Evolutionary conservation across 2,113 vertebrate species (phyloP).

Genomic region (Gambusia holbrooki): DNA sequence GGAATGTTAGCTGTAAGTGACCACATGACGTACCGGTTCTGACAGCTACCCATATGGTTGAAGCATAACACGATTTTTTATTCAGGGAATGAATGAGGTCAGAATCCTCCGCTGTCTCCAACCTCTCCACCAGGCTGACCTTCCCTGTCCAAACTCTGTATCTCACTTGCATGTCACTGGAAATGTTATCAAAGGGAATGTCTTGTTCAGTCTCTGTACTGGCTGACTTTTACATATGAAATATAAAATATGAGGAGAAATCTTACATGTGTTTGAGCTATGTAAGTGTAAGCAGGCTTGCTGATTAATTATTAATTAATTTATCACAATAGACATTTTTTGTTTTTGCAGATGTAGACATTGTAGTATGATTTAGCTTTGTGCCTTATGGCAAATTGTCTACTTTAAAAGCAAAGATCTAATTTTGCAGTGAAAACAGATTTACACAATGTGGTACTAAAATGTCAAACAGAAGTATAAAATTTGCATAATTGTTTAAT

Average conservation of each 20-base stretch:
- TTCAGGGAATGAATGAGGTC: conserved; percentile 20
- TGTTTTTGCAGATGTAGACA: neutral
- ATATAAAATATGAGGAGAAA: neutral
- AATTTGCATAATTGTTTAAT: conserved; percentile 34
- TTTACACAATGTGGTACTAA: neutral
- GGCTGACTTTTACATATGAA: neutral
- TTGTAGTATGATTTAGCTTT: neutral
- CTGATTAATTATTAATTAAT: neutral
- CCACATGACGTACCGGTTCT: conserved; percentile 8
- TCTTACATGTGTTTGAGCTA: neutral
- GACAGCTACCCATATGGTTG: conserved; percentile 25
- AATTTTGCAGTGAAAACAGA: neutral
- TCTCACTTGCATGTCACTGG: neutral
- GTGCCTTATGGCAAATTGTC: neutral
- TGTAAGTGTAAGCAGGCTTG: neutral
- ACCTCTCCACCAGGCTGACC: conserved; percentile 33
- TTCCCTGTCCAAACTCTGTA: neutral
- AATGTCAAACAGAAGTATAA: conserved; percentile 29
- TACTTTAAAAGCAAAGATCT: neutral
- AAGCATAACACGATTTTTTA: neutral
- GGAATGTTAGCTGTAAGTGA: conserved; percentile 6
- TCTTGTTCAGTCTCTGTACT: neutral
- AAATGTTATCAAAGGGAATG: neutral
- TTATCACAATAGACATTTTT: neutral
- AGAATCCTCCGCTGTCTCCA: neutral